Conservation (phyloP, 2,888 invertebrate genomes). For the Enoplolaimus lenunculus region DNA sequence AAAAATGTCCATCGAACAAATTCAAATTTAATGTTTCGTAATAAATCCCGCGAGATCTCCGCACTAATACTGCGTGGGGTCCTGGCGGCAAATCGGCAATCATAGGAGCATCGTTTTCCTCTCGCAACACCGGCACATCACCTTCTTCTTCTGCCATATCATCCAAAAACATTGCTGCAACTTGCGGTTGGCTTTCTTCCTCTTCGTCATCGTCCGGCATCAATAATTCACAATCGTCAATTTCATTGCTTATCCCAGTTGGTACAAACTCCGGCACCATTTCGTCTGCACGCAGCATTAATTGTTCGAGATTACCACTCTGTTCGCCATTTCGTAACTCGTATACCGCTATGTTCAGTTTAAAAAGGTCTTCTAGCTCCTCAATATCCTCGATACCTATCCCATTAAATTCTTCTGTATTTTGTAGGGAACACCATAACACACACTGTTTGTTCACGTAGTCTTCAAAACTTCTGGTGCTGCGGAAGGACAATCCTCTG, state of each 20-base stretch:
- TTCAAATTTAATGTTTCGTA: not conserved
- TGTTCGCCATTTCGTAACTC: not conserved
- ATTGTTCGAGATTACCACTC: not conserved
- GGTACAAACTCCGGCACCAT: not conserved
- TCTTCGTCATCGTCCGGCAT: not conserved
- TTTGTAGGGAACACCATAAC: not conserved
- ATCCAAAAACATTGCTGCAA: not conserved
- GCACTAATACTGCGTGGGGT: not conserved
- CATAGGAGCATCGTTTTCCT: not conserved
- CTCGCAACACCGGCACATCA: not conserved
- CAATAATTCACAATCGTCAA: not conserved
- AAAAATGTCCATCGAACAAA: conserved; percentile 1
- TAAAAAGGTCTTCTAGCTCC: not conserved
- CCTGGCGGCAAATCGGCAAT: not conserved
- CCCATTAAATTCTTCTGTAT: not conserved
- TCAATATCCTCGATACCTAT: not conserved
- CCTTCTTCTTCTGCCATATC: not conserved
- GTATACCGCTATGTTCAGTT: not conserved
- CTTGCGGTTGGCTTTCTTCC: not conserved
- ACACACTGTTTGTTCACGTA: not conserved
- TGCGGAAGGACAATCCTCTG: not conserved
- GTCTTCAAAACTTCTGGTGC: not conserved
- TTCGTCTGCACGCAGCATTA: not conserved
- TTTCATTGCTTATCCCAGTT: not conserved
- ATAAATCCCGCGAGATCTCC: not conserved